Evolutionary conservation across 2,797 vertebrate genomes (phyloP), one percentile per base, ranked within the genome.

Genomic region (Cuculus canorus): DNA sequence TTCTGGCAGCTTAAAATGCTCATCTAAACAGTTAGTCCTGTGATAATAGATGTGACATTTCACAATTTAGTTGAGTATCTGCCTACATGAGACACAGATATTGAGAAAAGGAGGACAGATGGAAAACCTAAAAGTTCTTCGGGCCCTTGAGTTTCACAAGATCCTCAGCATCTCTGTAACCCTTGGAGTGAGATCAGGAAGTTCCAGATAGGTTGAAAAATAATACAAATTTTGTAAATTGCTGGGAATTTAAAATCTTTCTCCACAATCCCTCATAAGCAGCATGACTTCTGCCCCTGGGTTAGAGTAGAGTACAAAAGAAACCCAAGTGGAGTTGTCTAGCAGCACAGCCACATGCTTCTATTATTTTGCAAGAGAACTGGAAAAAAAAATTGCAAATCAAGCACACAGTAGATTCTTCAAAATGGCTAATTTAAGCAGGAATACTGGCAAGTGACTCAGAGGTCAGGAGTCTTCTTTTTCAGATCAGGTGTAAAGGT

Each of bases 41-140:
- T 13, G 57, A 88, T 77, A 95, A 96, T 39, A 41, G 71, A 90
- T 68, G 82, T 3, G 28, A 90, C 81, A 93, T 80, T 92, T 93
- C 71, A 90, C 77, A 93, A 52, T 79, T 65, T 54, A 63, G 32
- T 54, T 95, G 70, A 52, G 64, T 76, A 73, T 92, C 70, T 92
- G 84, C 48, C 84, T 90, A 80, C 80, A 28, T 1, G 7, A 88
- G 82, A 59, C 8, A 17, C 33, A 56, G 66, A 79, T 64, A 75
- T 43, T 77, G 64, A 86, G 75, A 93, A 91, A 84, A 77, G 41
- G 61, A 88, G n/a, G 69, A 86, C 89, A 96, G 85, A 96, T 75
- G 45, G 70, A 70, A 86, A 82, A 76, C 88, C 23, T 41, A 75
- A 73, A 16, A 81, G 77, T 78, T 93, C 48, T 86, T 85, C 69